A percentile compares a stretch with the other conserved stretches of the same genome.
Evolutionary conservation across 2,797 vertebrate genomes (phyloP).

Genomic region (Psittacula derbiana): DNA sequence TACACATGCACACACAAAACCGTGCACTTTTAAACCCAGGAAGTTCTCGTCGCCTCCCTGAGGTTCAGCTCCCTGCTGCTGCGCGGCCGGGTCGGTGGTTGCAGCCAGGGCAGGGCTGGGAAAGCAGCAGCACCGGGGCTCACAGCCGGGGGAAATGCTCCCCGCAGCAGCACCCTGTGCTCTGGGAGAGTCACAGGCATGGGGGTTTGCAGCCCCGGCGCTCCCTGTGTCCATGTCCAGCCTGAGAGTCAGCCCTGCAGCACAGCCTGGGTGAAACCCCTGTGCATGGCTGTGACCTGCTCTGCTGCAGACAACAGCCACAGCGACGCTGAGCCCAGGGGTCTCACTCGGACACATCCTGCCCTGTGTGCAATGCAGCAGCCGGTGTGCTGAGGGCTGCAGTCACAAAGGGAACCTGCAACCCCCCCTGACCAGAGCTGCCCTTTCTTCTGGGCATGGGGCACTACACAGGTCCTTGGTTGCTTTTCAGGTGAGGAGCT

Average conservation of each 20-base stretch:
- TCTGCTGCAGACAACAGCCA: background rate
- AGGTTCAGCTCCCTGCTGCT: background rate
- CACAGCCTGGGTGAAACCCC: fast-evolving
- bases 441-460: background rate
- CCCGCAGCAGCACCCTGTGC: background rate
- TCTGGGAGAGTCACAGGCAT: fast-evolving
- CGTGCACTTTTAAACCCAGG: background rate
- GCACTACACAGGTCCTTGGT: background rate
- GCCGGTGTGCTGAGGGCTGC: fast-evolving
- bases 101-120: background rate
- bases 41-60: background rate
- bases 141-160: background rate
- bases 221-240: background rate
- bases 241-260: too few species aligned
- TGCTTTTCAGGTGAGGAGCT: background rate
- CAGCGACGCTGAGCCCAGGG: fast-evolving
- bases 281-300: background rate
- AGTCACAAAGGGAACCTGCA: fast-evolving
- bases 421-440: background rate
- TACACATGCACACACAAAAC: background rate
- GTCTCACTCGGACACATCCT: background rate
- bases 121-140: background rate
- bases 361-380: background rate
- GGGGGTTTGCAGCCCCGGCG: fast-evolving
- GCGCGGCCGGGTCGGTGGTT: background rate